These are phyloP conservation scores for Sturnus vulgaris DNA, from an alignment of 2,113 vertebrate species.

Conservation along the genomic window DNA sequence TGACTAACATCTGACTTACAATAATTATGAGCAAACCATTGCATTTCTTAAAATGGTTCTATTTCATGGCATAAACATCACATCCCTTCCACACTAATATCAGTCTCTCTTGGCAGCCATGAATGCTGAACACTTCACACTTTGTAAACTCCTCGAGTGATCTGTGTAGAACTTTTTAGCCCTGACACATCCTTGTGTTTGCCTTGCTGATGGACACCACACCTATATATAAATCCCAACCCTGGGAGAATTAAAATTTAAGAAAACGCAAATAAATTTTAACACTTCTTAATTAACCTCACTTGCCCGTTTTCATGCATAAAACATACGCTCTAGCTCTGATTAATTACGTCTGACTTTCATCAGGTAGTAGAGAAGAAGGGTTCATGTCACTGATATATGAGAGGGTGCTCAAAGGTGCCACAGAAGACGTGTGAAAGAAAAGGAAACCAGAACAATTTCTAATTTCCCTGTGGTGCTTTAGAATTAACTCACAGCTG, in stretches of 20 bases:
- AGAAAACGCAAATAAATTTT: neutral
- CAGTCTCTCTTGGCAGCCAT: neutral
- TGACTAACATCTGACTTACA: neutral
- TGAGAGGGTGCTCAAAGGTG: neutral
- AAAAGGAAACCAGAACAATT: neutral
- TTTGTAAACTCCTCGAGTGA: neutral
- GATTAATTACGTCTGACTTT: neutral
- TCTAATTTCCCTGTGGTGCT: neutral
- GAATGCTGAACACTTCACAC: neutral
- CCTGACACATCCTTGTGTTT: neutral
- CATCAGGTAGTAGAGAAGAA: neutral
- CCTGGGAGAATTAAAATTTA: neutral
- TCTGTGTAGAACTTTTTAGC: neutral
- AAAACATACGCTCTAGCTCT: neutral
- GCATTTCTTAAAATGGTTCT: neutral
- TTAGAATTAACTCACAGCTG: neutral
- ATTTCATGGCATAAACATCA: neutral
- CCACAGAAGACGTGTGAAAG: neutral
- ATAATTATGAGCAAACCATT: neutral
- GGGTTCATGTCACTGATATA: neutral
- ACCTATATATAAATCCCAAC: neutral
- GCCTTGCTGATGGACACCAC: neutral
- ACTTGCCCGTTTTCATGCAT: neutral
- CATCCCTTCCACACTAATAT: neutral
- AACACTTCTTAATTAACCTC: neutral